Base-by-base conservation (phyloP, 2,888 invertebrate genomes). In the Patella caerulea region DNA sequence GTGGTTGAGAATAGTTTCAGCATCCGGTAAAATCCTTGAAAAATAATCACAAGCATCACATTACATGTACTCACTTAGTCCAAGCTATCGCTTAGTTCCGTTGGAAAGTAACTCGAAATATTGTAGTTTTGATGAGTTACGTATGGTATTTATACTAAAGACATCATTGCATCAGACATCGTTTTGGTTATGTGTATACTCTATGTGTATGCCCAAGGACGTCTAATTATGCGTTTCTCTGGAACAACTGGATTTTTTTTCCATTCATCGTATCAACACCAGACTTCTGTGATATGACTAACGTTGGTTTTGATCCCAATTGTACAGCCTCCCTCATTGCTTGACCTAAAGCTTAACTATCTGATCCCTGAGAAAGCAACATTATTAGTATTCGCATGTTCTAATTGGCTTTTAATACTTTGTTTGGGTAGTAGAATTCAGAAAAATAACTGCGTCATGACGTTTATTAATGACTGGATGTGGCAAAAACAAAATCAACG, bases 221-320 rank as follows among this genome's bases (percentile, higher is more conserved):
- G 14, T 65, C 65, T 65, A 9, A n/a, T 12, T 65, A 65, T 14
- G 19, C 2, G n/a, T 65, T 9, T 19, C 65, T n/a, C 24, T 65
- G 19, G 19, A 65, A 65, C n/a, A 65, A 24, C 19, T 65, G 17
- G 19, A 65, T 11, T 19, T 65, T 17, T 17, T 19, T 19, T 65
- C 65, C 19, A 65, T 65, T n/a, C n/a, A 7, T 19, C 65, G 19
- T 65, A 65, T 65, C 65, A 19, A 24, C 65, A 65, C 24, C 75
- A 75, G 3, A 75, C 75, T 75, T 75, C 70, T 52, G 53, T 75
- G 11, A 19, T 15, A 70, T 70, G 75, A 2, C 69, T 19, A 17
- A 65, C n/a, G 15, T 19, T 24, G 52, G n/a, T 69, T 34, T 52
- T 34, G 12, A 9, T 53, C 4, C 75, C 70, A 17, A 69, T 69